phyloP scores from a whole-genome alignment of 1,140 invertebrate species.

The Ceratitis capitata region DNA sequence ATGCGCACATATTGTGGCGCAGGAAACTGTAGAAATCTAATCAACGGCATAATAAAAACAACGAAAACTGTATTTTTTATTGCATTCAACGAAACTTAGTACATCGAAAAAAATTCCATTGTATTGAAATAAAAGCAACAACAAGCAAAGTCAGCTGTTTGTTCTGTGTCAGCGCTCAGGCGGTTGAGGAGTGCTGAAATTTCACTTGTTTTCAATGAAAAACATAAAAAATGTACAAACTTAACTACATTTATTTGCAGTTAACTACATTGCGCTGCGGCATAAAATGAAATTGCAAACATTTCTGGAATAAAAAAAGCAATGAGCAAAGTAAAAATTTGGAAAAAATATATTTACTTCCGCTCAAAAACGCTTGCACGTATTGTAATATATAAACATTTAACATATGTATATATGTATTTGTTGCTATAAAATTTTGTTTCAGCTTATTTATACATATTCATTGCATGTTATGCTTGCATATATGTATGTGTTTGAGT shows the following conservation, averaged over 20 bases:
- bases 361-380: too few species aligned
- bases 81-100: background rate
- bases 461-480: background rate
- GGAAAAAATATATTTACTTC: background rate
- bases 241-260: background rate
- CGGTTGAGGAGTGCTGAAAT: background rate
- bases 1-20: background rate
- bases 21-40: constrained; percentile 5
- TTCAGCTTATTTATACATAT: background rate
- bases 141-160: background rate
- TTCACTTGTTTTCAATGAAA: background rate
- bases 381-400: too few species aligned
- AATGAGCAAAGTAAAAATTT: background rate
- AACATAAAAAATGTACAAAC: background rate
- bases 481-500: background rate
- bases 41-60: background rate
- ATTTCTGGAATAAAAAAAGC: background rate
- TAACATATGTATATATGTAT: background rate
- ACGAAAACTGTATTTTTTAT: background rate
- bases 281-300: background rate
- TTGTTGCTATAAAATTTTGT: background rate
- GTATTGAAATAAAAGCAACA: background rate
- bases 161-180: background rate
- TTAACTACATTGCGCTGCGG: background rate
- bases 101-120: background rate